Percentiles rank a stretch among this genome's conserved stretches.
phyloP scores from a whole-genome alignment of 2,797 vertebrate genomes.

The Sylvilagus floridanus region DNA sequence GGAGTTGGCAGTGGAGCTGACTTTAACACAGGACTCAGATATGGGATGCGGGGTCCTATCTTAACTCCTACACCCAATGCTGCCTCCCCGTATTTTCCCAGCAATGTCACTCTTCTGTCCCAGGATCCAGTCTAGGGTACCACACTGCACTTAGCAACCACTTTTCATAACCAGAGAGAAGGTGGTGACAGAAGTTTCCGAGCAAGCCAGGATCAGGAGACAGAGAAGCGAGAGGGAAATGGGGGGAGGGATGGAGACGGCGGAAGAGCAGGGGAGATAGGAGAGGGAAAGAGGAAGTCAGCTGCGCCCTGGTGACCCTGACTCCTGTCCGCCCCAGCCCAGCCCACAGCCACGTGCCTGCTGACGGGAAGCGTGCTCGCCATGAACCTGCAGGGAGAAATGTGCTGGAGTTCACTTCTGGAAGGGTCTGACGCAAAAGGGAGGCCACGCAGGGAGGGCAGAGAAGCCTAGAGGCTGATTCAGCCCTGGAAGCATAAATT shows the following conservation, averaged over 20 bases:
- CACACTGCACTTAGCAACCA: not conserved
- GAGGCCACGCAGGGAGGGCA: not conserved
- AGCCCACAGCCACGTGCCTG: not conserved
- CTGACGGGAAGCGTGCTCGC: not conserved
- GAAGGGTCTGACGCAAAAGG: not conserved
- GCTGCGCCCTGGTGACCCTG: no score
- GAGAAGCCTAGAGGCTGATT: not conserved
- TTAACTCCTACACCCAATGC: no score
- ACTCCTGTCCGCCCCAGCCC: not conserved
- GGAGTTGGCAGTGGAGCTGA: no score
- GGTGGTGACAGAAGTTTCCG: not conserved
- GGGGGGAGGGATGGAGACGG: not conserved
- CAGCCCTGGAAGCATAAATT: not conserved
- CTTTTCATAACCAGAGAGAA: constrained; percentile 12
- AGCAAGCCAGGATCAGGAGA: not conserved
- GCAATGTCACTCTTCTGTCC: not conserved
- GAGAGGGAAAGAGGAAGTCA: not conserved
- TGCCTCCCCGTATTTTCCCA: not conserved
- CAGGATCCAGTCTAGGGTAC: not conserved
- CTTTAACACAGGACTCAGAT: no score
- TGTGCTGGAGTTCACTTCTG: not conserved
- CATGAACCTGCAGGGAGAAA: not conserved
- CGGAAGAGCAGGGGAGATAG: not conserved
- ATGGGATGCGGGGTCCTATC: no score
- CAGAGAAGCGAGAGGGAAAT: not conserved